Conservation (phyloP, 2,797 vertebrate genomes). For the Harpagifer antarcticus region DNA sequence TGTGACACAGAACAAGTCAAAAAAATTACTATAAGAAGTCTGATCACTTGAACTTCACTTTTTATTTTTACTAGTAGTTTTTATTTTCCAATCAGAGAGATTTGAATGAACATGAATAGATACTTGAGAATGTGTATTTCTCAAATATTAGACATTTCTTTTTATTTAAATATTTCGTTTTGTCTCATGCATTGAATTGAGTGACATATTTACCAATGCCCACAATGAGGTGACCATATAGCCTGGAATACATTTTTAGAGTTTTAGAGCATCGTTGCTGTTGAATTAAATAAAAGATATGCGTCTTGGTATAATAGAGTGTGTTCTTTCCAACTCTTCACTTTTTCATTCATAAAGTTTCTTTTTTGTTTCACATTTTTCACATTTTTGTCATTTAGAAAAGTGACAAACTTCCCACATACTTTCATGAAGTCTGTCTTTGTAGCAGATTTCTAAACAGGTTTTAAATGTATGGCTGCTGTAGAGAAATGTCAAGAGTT, state of each 20-base stretch:
- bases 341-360: background rate
- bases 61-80: constrained; percentile 9
- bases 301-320: background rate
- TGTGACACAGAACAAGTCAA: background rate
- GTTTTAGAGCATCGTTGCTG: background rate
- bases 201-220: background rate
- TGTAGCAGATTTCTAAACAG: background rate
- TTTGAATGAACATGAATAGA: constrained; percentile 3
- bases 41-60: constrained; percentile 24
- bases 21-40: background rate
- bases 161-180: background rate
- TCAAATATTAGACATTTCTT: background rate
- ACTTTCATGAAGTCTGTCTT: background rate
- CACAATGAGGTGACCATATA: background rate
- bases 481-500: background rate
- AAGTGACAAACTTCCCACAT: background rate
- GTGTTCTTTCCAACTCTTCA: too few species aligned
- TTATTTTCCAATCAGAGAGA: background rate
- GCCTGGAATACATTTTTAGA: background rate
- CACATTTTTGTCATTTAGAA: background rate
- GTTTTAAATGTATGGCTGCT: background rate
- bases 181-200: background rate
- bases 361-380: too few species aligned
- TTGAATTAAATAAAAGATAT: background rate
- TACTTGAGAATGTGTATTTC: background rate